Percentiles rank a stretch among this genome's conserved stretches.
phyloP scores from a whole-genome alignment of 2,113 vertebrate species.

The Mustela nigripes region DNA sequence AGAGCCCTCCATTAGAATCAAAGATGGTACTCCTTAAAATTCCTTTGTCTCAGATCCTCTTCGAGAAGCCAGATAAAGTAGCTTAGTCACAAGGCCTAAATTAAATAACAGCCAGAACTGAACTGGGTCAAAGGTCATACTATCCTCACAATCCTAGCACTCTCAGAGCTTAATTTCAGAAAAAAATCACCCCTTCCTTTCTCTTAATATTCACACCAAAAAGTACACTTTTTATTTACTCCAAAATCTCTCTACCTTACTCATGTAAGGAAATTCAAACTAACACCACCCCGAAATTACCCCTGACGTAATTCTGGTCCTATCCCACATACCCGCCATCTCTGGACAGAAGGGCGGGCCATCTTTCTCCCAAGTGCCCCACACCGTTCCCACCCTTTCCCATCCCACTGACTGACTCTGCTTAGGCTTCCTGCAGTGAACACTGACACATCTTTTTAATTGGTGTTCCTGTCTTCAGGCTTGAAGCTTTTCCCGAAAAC shows the following conservation, averaged over 20 bases:
- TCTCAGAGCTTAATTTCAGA: constrained; percentile 7
- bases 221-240: background rate
- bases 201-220: background rate
- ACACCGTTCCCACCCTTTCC: background rate
- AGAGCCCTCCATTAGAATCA: background rate
- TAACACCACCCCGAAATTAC: background rate
- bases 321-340: background rate
- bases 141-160: background rate
- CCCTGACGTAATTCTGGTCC: background rate
- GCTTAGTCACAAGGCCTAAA: constrained; percentile 22
- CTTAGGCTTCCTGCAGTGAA: background rate
- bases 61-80: constrained; percentile 11
- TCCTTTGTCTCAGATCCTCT: constrained; percentile 36
- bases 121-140: constrained; percentile 27
- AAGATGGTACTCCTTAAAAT: background rate
- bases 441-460: background rate
- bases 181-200: constrained; percentile 18
- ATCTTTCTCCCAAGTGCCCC: background rate
- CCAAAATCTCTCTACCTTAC: background rate
- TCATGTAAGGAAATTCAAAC: background rate
- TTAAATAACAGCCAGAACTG: background rate
- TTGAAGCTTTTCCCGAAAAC: background rate
- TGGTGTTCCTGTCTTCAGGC: background rate
- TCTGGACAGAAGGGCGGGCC: background rate
- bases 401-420: background rate